These are phyloP conservation scores for Microcebus ravelobensis DNA, from an alignment of 2,113 vertebrate genomes.

Conservation along the genomic window DNA sequence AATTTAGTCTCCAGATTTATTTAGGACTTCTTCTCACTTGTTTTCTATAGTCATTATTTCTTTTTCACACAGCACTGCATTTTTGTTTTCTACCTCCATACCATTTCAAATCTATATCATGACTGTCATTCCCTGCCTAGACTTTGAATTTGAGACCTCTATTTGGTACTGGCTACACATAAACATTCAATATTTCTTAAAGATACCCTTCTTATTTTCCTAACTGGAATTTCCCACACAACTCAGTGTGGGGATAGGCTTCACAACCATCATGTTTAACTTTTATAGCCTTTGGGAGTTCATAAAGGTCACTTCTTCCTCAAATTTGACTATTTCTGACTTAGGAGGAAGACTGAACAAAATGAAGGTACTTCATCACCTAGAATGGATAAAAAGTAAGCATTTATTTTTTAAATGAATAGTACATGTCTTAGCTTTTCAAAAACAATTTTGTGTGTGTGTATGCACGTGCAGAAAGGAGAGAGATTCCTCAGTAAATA, in stretches of 20 bases:
- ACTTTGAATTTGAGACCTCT: background rate
- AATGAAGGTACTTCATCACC: background rate
- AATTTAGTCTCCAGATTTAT: background rate
- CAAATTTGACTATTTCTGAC: background rate
- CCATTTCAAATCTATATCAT: background rate
- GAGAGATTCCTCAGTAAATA: background rate
- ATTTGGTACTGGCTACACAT: background rate
- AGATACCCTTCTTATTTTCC: background rate
- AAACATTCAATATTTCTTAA: background rate
- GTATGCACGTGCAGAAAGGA: background rate
- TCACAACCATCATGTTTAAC: background rate
- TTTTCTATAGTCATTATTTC: background rate
- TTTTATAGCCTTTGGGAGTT: background rate
- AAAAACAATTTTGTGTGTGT: background rate
- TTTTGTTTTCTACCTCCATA: background rate
- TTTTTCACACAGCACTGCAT: background rate
- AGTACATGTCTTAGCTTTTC: background rate
- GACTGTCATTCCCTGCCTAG: background rate
- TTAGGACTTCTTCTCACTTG: background rate
- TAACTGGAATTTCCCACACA: background rate
- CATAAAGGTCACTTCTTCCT: background rate
- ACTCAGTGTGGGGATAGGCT: background rate
- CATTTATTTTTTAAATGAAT: conserved; percentile 29
- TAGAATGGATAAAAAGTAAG: background rate
- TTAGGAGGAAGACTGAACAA: background rate